Conservation (phyloP, 53 echinoderm and acorn worm genomes). For the Patiria pectinifera region DNA sequence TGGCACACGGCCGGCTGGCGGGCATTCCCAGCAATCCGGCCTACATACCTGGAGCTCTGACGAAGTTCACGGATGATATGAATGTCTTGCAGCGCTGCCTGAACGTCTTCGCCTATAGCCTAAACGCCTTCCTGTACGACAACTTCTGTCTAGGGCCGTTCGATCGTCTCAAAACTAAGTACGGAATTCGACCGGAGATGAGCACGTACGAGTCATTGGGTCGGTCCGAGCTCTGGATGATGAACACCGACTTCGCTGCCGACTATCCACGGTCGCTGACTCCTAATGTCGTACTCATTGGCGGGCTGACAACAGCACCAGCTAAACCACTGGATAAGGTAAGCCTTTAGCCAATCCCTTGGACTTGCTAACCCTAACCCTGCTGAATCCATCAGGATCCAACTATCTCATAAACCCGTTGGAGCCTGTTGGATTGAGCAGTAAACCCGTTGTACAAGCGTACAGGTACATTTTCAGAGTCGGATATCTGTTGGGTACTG, state of each 20-base stretch:
- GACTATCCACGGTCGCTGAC: conserved; percentile 84
- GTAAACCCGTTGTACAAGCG: no score
- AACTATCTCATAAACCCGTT: no score
- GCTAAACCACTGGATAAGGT: conserved; percentile 71
- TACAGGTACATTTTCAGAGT: background rate
- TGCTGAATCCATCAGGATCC: no score
- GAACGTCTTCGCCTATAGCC: conserved; percentile 65
- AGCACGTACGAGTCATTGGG: conserved; percentile 46
- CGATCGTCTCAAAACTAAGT: conserved; percentile 60
- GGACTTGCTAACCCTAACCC: no score
- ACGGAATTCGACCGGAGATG: conserved; percentile 62
- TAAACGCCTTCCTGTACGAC: conserved; percentile 49
- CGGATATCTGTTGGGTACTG: no score
- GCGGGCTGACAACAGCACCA: conserved; percentile 74
- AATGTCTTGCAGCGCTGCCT: conserved; percentile 66
- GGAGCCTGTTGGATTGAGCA: no score
- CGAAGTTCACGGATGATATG: conserved; percentile 78
- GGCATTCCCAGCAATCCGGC: conserved; percentile 70
- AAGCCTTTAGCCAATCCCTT: background rate
- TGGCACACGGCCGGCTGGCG: conserved; percentile 39
- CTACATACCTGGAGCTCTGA: conserved; percentile 59
- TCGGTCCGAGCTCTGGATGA: conserved; percentile 79
- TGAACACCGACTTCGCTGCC: conserved; percentile 71
- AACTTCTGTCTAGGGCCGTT: conserved; percentile 69
- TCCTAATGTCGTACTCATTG: conserved; percentile 74